Percentiles rank a stretch among this genome's conserved stretches.
Conservation (phyloP, 2,113 vertebrate genomes). For the Miniopterus natalensis region DNA sequence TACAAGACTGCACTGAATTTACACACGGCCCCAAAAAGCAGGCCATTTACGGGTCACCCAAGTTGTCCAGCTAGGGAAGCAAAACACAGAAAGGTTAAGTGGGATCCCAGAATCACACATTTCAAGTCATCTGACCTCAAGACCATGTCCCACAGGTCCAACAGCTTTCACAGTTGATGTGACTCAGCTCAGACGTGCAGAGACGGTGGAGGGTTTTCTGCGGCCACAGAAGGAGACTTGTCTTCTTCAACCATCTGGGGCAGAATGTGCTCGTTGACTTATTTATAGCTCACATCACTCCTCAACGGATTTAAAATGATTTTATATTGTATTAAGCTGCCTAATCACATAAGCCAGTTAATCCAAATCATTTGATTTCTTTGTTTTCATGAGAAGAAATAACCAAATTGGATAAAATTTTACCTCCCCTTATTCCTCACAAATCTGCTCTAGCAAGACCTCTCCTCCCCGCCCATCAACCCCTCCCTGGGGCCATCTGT, state of each 20-base stretch:
- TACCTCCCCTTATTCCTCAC: constrained; percentile 11
- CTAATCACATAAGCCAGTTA: constrained; percentile 68
- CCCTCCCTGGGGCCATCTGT: neutral
- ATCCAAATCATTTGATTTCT: constrained; percentile 62
- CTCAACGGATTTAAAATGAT: constrained; percentile 25
- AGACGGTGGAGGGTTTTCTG: neutral
- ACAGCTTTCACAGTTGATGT: neutral
- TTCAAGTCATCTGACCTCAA: neutral
- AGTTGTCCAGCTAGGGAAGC: neutral
- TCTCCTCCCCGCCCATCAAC: no score
- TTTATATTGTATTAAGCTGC: constrained; percentile 47
- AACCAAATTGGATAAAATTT: constrained; percentile 40
- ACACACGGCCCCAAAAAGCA: neutral
- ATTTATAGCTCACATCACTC: constrained; percentile 60
- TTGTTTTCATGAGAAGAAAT: constrained; percentile 67
- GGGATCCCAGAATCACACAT: neutral
- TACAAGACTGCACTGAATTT: neutral
- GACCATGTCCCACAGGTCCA: neutral
- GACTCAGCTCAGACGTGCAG: neutral
- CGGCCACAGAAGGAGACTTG: neutral
- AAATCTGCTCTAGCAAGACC: neutral
- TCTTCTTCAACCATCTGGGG: constrained; percentile 25
- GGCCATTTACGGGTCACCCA: neutral
- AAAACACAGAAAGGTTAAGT: neutral
- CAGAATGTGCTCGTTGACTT: constrained; percentile 35